These are phyloP conservation scores for Enteromius argenteus DNA, from an alignment of 2,797 vertebrate species.

Conservation along the genomic window DNA sequence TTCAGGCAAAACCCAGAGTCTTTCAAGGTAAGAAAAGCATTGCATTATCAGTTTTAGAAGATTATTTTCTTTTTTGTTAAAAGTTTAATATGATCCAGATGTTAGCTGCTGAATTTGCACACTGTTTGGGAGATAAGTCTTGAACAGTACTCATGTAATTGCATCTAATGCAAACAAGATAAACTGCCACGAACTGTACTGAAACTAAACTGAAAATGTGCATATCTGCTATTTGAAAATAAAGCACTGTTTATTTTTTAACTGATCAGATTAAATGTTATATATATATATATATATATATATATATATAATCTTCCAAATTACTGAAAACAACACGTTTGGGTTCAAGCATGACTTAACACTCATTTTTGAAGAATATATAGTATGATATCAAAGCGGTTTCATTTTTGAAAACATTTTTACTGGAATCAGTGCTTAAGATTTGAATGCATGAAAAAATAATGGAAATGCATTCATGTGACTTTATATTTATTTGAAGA, in stretches of 20 bases:
- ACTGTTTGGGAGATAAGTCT: background rate
- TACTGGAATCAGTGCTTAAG: background rate
- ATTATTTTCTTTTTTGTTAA: background rate
- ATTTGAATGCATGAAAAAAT: background rate
- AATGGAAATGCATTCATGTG: background rate
- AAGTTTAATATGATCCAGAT: slow-evolving; percentile 12
- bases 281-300: background rate
- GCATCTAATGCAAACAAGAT: background rate
- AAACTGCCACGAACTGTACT: background rate
- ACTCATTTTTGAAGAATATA: background rate
- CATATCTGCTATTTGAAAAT: slow-evolving; percentile 7
- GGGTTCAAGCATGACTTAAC: background rate
- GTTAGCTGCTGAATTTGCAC: background rate
- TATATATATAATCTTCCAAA: background rate
- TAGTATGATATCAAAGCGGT: background rate
- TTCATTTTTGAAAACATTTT: background rate
- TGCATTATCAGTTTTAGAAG: background rate
- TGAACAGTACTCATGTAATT: background rate
- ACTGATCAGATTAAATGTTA: background rate
- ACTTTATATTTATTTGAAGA: background rate
- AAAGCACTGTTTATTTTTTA: background rate
- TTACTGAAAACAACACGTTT: background rate
- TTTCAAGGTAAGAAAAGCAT: slow-evolving; percentile 30
- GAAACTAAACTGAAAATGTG: too few relatives aligned
- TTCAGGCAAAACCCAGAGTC: background rate